Conservation (phyloP, 1,140 invertebrate species). For the Onthophagus taurus region DNA sequence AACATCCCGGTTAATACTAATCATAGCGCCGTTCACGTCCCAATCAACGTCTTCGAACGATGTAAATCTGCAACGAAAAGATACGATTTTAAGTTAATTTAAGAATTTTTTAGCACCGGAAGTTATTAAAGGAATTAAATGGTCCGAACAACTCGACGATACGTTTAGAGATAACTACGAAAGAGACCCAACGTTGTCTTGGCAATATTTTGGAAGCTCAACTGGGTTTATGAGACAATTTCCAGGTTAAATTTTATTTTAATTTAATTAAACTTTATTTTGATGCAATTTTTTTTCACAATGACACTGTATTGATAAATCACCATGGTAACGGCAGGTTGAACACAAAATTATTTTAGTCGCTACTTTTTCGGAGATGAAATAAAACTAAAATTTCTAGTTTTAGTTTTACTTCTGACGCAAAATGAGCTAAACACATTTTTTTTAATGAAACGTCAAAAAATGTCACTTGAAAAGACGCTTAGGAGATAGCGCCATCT, state of each 20-base stretch:
- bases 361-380: too few species aligned
- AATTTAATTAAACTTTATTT: too few species aligned
- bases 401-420: too few species aligned
- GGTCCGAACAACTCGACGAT: conserved; percentile 78
- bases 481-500: too few species aligned
- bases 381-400: too few species aligned
- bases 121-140: conserved; percentile 59
- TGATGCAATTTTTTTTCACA: too few species aligned
- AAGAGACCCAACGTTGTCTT: conserved; percentile 78
- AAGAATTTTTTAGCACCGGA: conserved; percentile 46
- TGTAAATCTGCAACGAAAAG: conserved; percentile 47
- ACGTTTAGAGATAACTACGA: conserved; percentile 84
- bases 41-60: conserved; percentile 89
- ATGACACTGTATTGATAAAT: too few species aligned
- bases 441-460: too few species aligned
- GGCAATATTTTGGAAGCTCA: conserved; percentile 96
- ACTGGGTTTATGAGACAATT: conserved; percentile 92
- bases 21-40: conserved; percentile 86
- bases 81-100: background rate
- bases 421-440: too few species aligned
- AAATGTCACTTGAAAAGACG: too few species aligned
- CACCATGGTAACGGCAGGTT: too few species aligned
- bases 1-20: conserved; percentile 72
- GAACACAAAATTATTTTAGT: too few species aligned
- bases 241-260: conserved; percentile 53